Evolutionary conservation across 1,140 invertebrate genomes (phyloP).

Genomic region (Himalopsyche phryganea): DNA sequence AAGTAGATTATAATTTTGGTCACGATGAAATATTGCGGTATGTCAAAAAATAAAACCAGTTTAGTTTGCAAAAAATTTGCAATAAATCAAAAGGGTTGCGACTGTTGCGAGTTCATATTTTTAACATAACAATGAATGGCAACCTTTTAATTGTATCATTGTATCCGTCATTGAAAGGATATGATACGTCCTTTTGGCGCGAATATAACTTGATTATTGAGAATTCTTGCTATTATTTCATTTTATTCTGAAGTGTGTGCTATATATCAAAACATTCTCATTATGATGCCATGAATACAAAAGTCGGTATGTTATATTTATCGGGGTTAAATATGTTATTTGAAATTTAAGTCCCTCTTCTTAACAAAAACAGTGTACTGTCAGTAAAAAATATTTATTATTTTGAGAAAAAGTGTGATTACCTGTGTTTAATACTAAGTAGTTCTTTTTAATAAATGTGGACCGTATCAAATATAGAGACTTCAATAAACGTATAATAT

Average conservation of each 20-base stretch:
- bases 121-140: slow-evolving; percentile 14
- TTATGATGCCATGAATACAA: slow-evolving; percentile 32
- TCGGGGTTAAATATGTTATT: slow-evolving; percentile 24
- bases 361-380: too few species aligned
- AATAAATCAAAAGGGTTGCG: slow-evolving; percentile 17
- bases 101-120: neutral
- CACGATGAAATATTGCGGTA: neutral
- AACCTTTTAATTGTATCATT: slow-evolving; percentile 34
- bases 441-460: too few species aligned
- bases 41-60: neutral
- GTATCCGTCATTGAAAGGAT: slow-evolving; percentile 4
- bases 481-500: too few species aligned
- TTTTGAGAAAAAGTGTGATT: too few species aligned
- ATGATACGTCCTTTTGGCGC: neutral
- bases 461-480: too few species aligned
- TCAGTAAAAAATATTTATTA: too few species aligned
- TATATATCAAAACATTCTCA: slow-evolving; percentile 33
- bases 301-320: slow-evolving; percentile 13
- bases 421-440: too few species aligned
- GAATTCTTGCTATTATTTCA: too few species aligned
- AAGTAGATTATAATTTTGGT: too few species aligned
- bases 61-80: neutral
- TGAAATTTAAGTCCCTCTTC: neutral
- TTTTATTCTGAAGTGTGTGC: slow-evolving; percentile 26
- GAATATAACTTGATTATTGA: neutral